Evolutionary conservation across 2,113 vertebrate genomes (phyloP).

Genomic region (Cololabis saira): DNA sequence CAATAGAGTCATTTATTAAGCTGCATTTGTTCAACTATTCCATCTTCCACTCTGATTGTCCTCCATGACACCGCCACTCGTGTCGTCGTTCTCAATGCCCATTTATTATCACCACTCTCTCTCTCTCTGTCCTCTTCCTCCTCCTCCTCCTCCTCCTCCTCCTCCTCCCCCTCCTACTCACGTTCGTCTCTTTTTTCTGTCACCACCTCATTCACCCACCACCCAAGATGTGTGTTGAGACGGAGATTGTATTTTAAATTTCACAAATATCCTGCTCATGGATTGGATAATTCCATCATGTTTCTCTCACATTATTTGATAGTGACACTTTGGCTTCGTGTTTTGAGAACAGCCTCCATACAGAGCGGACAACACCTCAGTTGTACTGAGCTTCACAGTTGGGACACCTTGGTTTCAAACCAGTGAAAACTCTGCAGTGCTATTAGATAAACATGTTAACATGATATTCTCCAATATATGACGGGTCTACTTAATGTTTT

Average conservation of each 20-base stretch:
- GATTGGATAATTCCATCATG: conserved; percentile 40
- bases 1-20: conserved; percentile 37
- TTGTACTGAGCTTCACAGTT: too few relatives aligned
- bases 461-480: too few relatives aligned
- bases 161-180: too few relatives aligned
- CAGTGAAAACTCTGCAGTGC: too few relatives aligned
- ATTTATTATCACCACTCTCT: not conserved
- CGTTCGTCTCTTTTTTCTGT: conserved; percentile 7
- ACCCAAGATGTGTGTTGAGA: conserved; percentile 25
- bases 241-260: conserved; percentile 56
- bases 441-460: too few relatives aligned
- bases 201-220: not conserved
- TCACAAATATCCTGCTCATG: conserved; percentile 61
- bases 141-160: not conserved
- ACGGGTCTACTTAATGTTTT: too few relatives aligned
- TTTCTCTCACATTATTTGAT: conserved; percentile 25
- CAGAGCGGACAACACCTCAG: not conserved
- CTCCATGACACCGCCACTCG: not conserved
- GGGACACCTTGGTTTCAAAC: too few relatives aligned
- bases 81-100: not conserved
- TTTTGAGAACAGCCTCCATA: conserved; percentile 1
- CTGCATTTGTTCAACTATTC: conserved; percentile 12
- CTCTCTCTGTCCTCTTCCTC: not conserved
- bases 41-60: conserved; percentile 1
- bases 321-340: conserved; percentile 12